phyloP scores from a whole-genome alignment of 2,888 invertebrate species.

The Pyrgus malvae region DNA sequence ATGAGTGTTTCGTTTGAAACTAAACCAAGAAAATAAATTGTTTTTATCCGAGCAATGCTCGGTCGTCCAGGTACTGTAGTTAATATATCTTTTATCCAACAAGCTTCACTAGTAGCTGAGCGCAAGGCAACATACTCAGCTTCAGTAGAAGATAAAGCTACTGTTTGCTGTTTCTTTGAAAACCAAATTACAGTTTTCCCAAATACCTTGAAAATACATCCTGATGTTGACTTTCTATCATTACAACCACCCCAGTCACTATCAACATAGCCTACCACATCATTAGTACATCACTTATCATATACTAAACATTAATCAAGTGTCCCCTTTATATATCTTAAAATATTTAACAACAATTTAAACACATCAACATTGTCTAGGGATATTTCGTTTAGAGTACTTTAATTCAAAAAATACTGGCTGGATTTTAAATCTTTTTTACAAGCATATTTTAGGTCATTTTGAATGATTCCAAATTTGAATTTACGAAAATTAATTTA shows the following conservation, averaged over 20 bases:
- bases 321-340: background rate
- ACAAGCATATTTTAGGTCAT: too few relatives aligned
- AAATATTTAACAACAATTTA: background rate
- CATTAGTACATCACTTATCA: background rate
- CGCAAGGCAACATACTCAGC: conserved; percentile 27
- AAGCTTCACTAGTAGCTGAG: conserved; percentile 6
- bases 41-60: too few relatives aligned
- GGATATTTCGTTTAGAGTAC: too few relatives aligned
- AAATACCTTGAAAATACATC: background rate
- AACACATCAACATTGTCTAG: too few relatives aligned
- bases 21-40: too few relatives aligned
- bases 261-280: background rate
- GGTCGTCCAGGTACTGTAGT: too few relatives aligned
- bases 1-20: too few relatives aligned
- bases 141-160: conserved; percentile 29
- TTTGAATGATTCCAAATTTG: too few relatives aligned
- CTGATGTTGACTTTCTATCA: background rate
- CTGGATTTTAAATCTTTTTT: too few relatives aligned
- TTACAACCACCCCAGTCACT: background rate
- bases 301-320: background rate
- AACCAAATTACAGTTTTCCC: conserved; percentile 16
- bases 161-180: conserved; percentile 24
- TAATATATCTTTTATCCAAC: background rate
- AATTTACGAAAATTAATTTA: too few relatives aligned
- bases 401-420: too few relatives aligned